phyloP scores from a whole-genome alignment of 2,797 vertebrate species.

The Smutsia temminckii region DNA sequence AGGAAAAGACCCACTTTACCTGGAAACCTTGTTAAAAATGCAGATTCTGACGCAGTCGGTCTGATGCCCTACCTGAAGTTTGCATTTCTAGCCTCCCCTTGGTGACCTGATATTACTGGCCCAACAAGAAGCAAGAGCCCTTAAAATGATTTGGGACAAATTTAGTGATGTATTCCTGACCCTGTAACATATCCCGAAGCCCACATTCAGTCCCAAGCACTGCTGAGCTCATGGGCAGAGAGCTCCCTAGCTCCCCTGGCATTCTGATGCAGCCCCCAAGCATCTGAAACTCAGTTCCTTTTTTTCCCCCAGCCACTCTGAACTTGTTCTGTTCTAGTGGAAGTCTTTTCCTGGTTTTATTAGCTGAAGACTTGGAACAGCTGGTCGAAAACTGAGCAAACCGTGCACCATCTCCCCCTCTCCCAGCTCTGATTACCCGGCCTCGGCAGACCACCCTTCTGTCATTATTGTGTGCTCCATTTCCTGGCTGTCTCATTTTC shows the following conservation, averaged over 20 bases:
- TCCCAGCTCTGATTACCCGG: neutral
- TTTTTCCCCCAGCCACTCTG: neutral
- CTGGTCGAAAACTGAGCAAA: neutral
- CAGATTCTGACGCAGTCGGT: neutral
- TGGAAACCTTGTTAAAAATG: neutral
- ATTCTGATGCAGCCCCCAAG: neutral
- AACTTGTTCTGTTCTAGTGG: neutral
- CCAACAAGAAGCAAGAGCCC: neutral
- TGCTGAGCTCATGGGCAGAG: neutral
- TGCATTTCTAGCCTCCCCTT: neutral
- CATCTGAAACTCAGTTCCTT: neutral
- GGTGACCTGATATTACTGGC: neutral
- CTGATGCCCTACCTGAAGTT: neutral
- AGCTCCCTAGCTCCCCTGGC: neutral
- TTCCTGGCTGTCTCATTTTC: neutral
- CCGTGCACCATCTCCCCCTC: neutral
- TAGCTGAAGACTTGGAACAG: neutral
- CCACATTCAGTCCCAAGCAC: accelerated
- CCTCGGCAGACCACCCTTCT: neutral
- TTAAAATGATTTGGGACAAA: neutral
- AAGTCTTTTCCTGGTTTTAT: neutral
- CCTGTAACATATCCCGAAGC: too few relatives aligned
- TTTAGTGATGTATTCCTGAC: neutral
- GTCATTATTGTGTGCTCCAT: neutral
- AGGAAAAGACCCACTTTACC: neutral